Percentiles rank a stretch among this genome's conserved stretches.
phyloP scores from a whole-genome alignment of 1,140 invertebrate genomes.

The Diorhabda elongata region DNA sequence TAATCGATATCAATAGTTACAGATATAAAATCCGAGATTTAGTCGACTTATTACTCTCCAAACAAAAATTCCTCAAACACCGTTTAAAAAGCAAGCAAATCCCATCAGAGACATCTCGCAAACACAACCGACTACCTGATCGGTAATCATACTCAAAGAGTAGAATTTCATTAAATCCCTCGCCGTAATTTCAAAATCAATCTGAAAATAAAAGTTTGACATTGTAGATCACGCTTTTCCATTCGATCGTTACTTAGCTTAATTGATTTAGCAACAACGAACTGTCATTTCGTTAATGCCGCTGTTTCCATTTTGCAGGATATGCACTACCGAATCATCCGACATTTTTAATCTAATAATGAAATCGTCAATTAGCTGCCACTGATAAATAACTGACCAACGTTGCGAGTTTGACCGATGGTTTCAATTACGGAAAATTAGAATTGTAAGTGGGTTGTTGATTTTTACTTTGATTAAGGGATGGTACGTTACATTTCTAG shows the following conservation, averaged over 20 bases:
- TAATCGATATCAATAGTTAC: too few relatives aligned
- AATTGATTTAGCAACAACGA: slow-evolving; percentile 32
- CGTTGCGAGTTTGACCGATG: slow-evolving; percentile 20
- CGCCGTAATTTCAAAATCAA: slow-evolving; percentile 5
- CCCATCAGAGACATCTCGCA: not conserved
- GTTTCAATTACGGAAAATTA: slow-evolving; percentile 36
- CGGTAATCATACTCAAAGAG: not conserved
- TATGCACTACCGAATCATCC: slow-evolving; percentile 32
- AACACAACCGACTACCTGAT: slow-evolving; percentile 1
- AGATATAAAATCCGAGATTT: not conserved
- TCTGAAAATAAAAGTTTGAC: slow-evolving; percentile 15
- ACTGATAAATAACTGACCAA: slow-evolving; percentile 33
- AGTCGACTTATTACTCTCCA: not conserved
- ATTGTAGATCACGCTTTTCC: slow-evolving; percentile 11
- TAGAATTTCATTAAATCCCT: slow-evolving; percentile 8
- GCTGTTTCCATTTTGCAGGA: slow-evolving; percentile 34
- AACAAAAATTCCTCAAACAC: not conserved
- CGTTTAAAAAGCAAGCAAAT: not conserved
- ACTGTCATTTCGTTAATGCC: slow-evolving; percentile 36
- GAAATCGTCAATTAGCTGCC: slow-evolving; percentile 36
- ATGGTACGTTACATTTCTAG: not conserved
- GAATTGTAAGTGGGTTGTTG: slow-evolving; percentile 29
- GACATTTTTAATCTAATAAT: slow-evolving; percentile 37
- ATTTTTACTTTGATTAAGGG: not conserved
- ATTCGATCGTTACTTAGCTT: slow-evolving; percentile 31